Evolutionary conservation across 2,888 invertebrate species (phyloP), one percentile per base, ranked within the genome.

Genomic region (Drosophila gaucha): DNA sequence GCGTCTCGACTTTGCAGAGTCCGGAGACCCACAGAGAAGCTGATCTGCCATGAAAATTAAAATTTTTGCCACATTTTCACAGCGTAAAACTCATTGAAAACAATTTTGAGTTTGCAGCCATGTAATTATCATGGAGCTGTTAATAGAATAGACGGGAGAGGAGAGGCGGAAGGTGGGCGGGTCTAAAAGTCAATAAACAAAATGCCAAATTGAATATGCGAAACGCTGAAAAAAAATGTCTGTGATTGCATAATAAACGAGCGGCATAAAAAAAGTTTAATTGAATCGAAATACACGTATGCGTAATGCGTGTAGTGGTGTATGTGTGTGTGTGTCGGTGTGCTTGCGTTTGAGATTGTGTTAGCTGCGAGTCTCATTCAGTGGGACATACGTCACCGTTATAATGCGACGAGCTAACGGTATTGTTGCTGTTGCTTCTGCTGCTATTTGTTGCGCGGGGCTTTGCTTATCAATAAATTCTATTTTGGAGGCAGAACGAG

Each of bases 181-280:
- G 58, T 59, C 49, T 55, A 64, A 70, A 69, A 74, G 52, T 67
- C 68, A 88, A 86, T 77, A 84, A 80, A 73, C 77, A 88, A 88
- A 76, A 62, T 68, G 72, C 79, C 73, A 88, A 82, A 72, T 70
- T 72, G 65, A 74, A 88, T 86, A 82, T 67, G 86, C 65, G 68
- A 71, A 74, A 54, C 12, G 59, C 39, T 59, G 58, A 78, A 63
- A 85, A 63, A 85, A 85, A 80, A 67, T 73, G 44, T 65, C 60
- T 68, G 78, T 73, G 80, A 80, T 80, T 80, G 82, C 80, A 80
- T 80, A 88, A 88, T 88, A 83, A 86, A 62, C 64, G 46, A 16
- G 41, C 47, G 35, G 59, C 63, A 67, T 67, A 62, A 66, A 28
- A 46, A 60, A 58, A 60, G 22, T 49, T 68, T 83, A 88, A 88